Conservation (phyloP, 2,113 vertebrate genomes). For the Dolichotis patagonum region DNA sequence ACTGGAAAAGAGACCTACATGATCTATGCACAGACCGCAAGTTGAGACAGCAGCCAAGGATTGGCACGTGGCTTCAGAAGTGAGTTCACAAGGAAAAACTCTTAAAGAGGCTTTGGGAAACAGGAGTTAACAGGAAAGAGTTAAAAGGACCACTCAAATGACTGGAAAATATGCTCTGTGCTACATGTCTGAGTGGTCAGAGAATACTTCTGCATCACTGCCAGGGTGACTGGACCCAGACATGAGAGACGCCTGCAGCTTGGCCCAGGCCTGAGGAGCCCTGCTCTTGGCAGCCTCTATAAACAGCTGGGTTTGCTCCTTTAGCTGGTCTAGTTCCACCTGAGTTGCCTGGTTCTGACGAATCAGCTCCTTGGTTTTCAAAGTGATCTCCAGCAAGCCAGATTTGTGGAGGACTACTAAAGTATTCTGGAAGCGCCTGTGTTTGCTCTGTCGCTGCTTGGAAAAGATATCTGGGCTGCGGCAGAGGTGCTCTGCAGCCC, state of each 20-base stretch:
- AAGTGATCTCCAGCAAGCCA: constrained; percentile 92
- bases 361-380: constrained; percentile 96
- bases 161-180: constrained; percentile 41
- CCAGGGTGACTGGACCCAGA: constrained; percentile 65
- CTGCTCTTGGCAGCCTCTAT: constrained; percentile 91
- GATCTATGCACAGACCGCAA: constrained; percentile 43
- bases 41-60: constrained; percentile 49
- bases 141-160: constrained; percentile 70
- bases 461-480: constrained; percentile 78
- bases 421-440: constrained; percentile 93
- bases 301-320: constrained; percentile 92
- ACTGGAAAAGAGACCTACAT: background rate
- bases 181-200: constrained; percentile 80
- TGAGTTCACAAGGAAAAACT: constrained; percentile 67
- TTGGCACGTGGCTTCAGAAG: constrained; percentile 11
- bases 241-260: constrained; percentile 89
- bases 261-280: constrained; percentile 92
- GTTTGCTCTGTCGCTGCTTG: constrained; percentile 85
- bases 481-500: constrained; percentile 81
- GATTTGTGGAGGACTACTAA: constrained; percentile 92
- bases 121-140: constrained; percentile 16
- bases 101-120: constrained; percentile 70
- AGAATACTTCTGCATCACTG: constrained; percentile 70
- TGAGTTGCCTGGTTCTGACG: constrained; percentile 94
- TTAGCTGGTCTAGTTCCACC: constrained; percentile 91